A percentile compares a stretch with the other conserved stretches of the same genome.
These are phyloP conservation scores for Rana temporaria DNA, from an alignment of 2,113 vertebrate genomes.

Conservation along the genomic window DNA sequence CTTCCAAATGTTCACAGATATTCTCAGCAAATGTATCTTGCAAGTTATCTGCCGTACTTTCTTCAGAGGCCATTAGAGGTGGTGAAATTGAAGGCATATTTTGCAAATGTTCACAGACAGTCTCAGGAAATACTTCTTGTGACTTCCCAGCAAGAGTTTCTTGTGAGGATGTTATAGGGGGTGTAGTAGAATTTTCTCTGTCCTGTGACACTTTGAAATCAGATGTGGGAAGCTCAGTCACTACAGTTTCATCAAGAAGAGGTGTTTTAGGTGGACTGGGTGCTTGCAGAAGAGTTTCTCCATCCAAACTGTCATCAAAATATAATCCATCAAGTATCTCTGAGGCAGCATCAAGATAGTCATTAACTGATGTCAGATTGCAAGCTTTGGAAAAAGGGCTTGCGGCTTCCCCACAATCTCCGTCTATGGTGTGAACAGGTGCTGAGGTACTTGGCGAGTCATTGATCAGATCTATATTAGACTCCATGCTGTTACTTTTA, in stretches of 20 bases:
- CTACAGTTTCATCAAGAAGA: slow-evolving; percentile 58
- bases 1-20: slow-evolving; percentile 58
- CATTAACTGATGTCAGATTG: slow-evolving; percentile 6
- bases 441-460: slow-evolving; percentile 62
- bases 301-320: slow-evolving; percentile 54
- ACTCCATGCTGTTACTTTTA: slow-evolving; percentile 34
- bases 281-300: slow-evolving; percentile 48
- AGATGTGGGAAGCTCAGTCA: slow-evolving; percentile 59
- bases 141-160: slow-evolving; percentile 67
- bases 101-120: slow-evolving; percentile 57
- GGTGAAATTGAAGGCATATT: slow-evolving; percentile 57
- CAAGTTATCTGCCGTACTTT: slow-evolving; percentile 65
- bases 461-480: slow-evolving; percentile 52
- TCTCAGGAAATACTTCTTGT: slow-evolving; percentile 40
- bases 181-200: slow-evolving; percentile 60
- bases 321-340: slow-evolving; percentile 54
- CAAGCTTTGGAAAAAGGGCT: slow-evolving; percentile 55
- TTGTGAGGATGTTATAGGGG: slow-evolving; percentile 65
- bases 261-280: slow-evolving; percentile 49
- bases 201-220: slow-evolving; percentile 63
- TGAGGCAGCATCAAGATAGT: slow-evolving; percentile 50
- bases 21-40: slow-evolving; percentile 43
- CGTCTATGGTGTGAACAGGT: slow-evolving; percentile 13
- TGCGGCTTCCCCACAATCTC: slow-evolving; percentile 51
- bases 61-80: slow-evolving; percentile 63